These are phyloP conservation scores for Oryctes rhinoceros DNA, from an alignment of 1,140 invertebrate genomes.

Conservation along the genomic window DNA sequence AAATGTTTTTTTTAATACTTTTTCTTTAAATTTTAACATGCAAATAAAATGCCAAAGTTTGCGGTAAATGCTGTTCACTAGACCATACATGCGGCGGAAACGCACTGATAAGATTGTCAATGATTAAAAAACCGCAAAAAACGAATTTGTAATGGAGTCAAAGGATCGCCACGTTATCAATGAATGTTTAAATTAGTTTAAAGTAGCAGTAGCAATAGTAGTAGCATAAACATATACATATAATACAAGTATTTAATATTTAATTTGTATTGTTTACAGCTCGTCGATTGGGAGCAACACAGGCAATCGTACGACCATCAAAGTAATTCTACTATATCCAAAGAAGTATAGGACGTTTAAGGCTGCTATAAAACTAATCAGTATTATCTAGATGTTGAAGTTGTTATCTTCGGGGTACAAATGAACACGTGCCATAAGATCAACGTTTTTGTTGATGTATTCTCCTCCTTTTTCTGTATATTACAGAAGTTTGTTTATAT, in stretches of 20 bases:
- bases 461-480: background rate
- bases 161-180: no score
- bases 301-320: background rate
- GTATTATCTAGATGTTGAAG: background rate
- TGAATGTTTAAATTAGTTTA: no score
- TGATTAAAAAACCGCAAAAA: no score
- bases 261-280: background rate
- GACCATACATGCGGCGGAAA: no score
- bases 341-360: background rate
- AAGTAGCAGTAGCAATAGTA: no score
- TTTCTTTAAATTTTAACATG: no score
- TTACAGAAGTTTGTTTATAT: slow-evolving; percentile 4
- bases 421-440: background rate
- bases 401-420: background rate
- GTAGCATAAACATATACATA: no score
- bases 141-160: no score
- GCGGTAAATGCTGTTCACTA: no score
- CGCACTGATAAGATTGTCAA: no score
- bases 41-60: no score
- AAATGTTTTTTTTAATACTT: no score
- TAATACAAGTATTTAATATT: background rate
- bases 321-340: background rate
- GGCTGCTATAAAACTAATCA: background rate
- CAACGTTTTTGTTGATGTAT: background rate
- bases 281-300: background rate